phyloP scores from a whole-genome alignment of 64 coral and sea anemone species.

The Platygyra sinensis region DNA sequence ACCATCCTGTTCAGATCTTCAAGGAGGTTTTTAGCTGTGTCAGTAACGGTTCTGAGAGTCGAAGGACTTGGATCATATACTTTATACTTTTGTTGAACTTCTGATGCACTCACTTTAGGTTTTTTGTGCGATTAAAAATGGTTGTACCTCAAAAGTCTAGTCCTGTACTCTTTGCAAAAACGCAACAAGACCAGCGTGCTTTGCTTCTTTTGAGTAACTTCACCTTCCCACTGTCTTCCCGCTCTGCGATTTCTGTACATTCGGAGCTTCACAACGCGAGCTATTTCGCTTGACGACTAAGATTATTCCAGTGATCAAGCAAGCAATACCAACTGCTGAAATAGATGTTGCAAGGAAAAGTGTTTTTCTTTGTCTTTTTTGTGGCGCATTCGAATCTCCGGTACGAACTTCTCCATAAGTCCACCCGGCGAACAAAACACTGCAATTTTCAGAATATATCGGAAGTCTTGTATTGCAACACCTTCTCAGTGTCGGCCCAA shows the following conservation, averaged over 20 bases:
- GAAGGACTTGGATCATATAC: conserved; percentile 51
- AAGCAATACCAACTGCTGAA: no score
- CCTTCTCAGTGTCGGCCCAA: not conserved
- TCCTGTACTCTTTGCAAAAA: conserved; percentile 74
- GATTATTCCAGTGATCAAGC: no score
- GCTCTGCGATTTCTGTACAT: not conserved
- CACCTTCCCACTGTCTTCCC: conserved; percentile 32
- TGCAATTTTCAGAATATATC: not conserved
- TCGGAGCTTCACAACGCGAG: no score
- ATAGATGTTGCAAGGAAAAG: conserved; percentile 18
- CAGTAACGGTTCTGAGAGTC: conserved; percentile 45
- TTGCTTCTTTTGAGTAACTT: conserved; percentile 60
- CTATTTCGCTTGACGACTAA: no score
- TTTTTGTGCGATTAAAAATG: conserved; percentile 32
- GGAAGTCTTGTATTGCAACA: not conserved
- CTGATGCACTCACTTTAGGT: conserved; percentile 11
- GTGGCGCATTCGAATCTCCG: not conserved
- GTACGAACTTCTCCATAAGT: no score
- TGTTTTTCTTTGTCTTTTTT: not conserved
- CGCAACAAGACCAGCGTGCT: conserved; percentile 47
- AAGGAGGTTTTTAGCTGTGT: conserved; percentile 37
- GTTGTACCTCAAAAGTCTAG: conserved; percentile 58
- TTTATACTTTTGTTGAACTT: conserved; percentile 41
- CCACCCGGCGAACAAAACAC: no score
- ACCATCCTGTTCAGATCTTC: conserved; percentile 39